Evolutionary conservation across 1,140 invertebrate species (phyloP), one percentile per base, ranked within the genome.

Genomic region (Bombus confusus): DNA sequence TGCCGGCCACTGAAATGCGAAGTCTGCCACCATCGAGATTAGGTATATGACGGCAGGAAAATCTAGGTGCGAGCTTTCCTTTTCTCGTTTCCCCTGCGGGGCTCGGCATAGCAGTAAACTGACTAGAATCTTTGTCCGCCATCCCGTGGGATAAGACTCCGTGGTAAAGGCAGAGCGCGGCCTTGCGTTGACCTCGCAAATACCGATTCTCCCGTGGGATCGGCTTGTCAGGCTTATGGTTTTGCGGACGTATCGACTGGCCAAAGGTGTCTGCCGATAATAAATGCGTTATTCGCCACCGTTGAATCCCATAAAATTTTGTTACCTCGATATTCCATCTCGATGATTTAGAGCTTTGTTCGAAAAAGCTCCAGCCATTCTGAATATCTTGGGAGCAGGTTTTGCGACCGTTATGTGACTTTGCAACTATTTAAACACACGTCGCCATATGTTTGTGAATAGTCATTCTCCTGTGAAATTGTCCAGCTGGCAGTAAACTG

Each of bases 21-120:
- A 82, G 82, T 79, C 86, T 64, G 78, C 83, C 88, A 66, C 83
- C 76, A 90, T 90, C 80, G 88, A 90, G 89, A 90, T 90, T 90
- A 90, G 86, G 83, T 90, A 90, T 86, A 90, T 81, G 89, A 86
- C 76, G 79, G 75, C 31, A 83, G 80, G 88, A 90, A 90, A 90
- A 90, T 88, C 86, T 86, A 86, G 86, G 83, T 80, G 78, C 83
- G n/a, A 72, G 83, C n/a, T 90, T 90, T 90, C 83, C 89, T 88
- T 80, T 77, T 83, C 83, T 62, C 87, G 85, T 79, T 73, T 72
- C 75, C 77, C 86, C 81, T 78, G 59, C 83, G 84, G 83, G 86
- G 59, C 75, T 37, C 81, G 66, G 66, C 81, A 88, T 91, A 90
- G 80, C 89, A 85, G 85, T 91, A 91, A 91, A 90, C 87, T 84